Evolutionary conservation across 2,797 vertebrate genomes (phyloP), one percentile per base, ranked within the genome.

Genomic region (Decapterus maruadsi): DNA sequence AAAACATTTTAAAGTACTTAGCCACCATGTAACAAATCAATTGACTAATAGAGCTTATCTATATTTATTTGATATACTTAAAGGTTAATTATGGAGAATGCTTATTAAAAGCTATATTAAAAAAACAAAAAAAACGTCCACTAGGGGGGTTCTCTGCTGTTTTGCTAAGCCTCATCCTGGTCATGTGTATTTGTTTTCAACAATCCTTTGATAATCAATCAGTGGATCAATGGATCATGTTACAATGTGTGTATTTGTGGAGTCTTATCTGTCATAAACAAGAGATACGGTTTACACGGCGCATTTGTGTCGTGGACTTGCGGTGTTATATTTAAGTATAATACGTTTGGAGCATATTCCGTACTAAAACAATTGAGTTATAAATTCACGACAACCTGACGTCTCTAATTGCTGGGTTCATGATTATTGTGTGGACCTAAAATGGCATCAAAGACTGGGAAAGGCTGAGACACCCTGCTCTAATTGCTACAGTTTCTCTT

Each of bases 401-500:
- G 20, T 26, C 56, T 38, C 36, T 78, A 81, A 81, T 82, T 74
- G 62, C 72, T 10, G 61, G 53, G 42, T 54, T 67, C 46, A 40
- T 46, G 26, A 62, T 83, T 77, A 82, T 42, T 48, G 55, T 40
- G 26, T 34, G 31, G 66, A 67, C 68, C 31, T 82, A 80, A 67
- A 80, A 74, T 58, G 26, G 66, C 70, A 71, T 68, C 64, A 17
- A 22, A 60, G n/a, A 53, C 19, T 11, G 17, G 46, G 70, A 43
- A 68, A 78, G 17, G 74, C 63, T 66, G n/a, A 64, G 46, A 48
- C 68, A 54, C 10, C 19, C 42, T 34, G 31, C 60, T 75, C 60
- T 77, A 74, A 69, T 74, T 69, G 69, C 53, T 78, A 11, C 57
- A 58, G 29, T 75, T 77, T 76, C 68, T 58, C 63, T 79, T 58